Evolutionary conservation across 2,888 invertebrate genomes (phyloP), one percentile per base, ranked within the genome.

Genomic region (Drepanosiphum platanoidis): DNA sequence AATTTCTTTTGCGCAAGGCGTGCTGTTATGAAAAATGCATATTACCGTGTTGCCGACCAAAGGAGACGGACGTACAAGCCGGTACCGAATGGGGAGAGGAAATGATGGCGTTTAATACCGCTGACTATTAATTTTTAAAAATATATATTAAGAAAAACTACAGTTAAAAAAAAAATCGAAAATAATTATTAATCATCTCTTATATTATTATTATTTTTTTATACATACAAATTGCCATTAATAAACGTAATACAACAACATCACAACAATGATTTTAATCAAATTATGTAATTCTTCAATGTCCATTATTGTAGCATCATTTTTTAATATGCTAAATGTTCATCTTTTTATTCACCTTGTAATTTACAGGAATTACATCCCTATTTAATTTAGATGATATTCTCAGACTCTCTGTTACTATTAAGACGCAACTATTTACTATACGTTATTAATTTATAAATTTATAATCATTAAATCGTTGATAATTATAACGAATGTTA

Each of bases 61-160:
- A 88, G 13, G 93, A 94, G 3, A 92, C 93, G 0, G 92, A 93
- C n/a, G 88, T 88, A 18, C 88, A 88, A 58, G 88, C 88, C 1
- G 84, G 77, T 22, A 81, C 86, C 1, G 95, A 96, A 88, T 96
- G 95, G 95, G 96, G 96, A 0, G 96, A 96, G 88, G 96, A 96
- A 90, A 93, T 96, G 94, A 94, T 95, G 81, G 95, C 95, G 87
- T 95, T 96, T 93, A 95, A 95, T 88, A 93, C 94, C 27, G 92
- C 92, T 66, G 89, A 89, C 78, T 91, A 91, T 88, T 91, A 88
- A 88, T 68, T 13, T 52, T 64, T 1, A 52, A 52, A 52, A 5
- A 9, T 52, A 22, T 52, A 52, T 0, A 74, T 46, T 66, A 27
- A 11, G 52, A 39, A 64, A 46, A 39, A 61, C 13, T 64, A 11